A percentile compares a stretch with the other conserved stretches of the same genome.
Conservation (phyloP, 1,140 invertebrate genomes). For the Lepidotrigona ventralis region DNA sequence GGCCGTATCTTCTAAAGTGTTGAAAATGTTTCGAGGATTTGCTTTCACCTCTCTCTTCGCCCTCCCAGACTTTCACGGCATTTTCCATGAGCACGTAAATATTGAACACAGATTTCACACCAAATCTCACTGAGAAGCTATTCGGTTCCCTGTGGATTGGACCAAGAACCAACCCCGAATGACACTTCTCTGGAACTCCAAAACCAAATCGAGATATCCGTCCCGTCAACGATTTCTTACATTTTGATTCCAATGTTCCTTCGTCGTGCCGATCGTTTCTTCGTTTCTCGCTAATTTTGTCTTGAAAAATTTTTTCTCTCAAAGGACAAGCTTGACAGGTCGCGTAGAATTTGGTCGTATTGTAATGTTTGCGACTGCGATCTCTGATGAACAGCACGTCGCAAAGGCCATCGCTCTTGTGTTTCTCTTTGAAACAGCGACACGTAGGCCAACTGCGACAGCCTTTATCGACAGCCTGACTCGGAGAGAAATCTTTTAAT, state of each 20-base stretch:
- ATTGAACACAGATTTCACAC: neutral
- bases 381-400: conserved; percentile 64
- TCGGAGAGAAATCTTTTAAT: conserved; percentile 37
- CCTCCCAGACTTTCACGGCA: conserved; percentile 72
- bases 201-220: conserved; percentile 77
- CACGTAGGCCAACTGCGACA: conserved; percentile 63
- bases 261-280: conserved; percentile 40
- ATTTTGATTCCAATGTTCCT: neutral
- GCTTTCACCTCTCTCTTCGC: conserved; percentile 5
- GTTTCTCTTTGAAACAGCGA: conserved; percentile 5
- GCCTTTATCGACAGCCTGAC: conserved; percentile 25
- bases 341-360: conserved; percentile 6
- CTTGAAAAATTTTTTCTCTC: conserved; percentile 1
- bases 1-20: conserved; percentile 76
- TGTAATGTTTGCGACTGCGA: conserved; percentile 26
- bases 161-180: conserved; percentile 72
- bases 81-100: conserved; percentile 68
- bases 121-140: neutral
- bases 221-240: conserved; percentile 17
- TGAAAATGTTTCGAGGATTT: conserved; percentile 44
- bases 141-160: conserved; percentile 22
- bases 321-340: conserved; percentile 46
- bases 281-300: conserved; percentile 9
- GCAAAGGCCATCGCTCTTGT: conserved; percentile 52
- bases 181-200: conserved; percentile 79